Conservation (phyloP, 1,140 invertebrate species). For the Eueides isabella region DNA sequence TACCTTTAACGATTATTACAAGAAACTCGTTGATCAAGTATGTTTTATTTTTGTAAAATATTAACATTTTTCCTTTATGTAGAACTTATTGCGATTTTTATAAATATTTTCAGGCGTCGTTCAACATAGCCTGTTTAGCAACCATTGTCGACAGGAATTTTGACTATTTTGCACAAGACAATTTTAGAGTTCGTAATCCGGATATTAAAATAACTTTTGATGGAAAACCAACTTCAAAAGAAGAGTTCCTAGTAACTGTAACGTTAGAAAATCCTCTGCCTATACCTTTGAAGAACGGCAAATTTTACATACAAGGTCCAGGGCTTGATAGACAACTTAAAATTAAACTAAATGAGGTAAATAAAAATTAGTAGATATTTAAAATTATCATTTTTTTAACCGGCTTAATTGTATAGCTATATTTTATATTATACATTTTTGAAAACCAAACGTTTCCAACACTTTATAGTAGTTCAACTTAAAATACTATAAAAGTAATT, state of each 20-base stretch:
- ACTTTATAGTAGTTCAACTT: too few relatives aligned
- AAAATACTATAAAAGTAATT: too few relatives aligned
- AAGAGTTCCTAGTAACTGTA: constrained; percentile 86
- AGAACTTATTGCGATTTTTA: neutral
- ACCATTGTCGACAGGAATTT: constrained; percentile 91
- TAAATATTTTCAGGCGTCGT: constrained; percentile 85
- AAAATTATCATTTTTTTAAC: too few relatives aligned
- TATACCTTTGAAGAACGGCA: constrained; percentile 87
- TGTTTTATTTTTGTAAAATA: constrained; percentile 14
- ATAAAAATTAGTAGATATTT: neutral
- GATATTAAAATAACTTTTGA: constrained; percentile 90
- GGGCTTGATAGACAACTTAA: constrained; percentile 88
- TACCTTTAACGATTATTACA: constrained; percentile 90
- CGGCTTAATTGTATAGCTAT: too few relatives aligned
- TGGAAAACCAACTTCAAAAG: constrained; percentile 84
- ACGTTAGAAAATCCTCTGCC: constrained; percentile 93
- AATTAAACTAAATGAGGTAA: constrained; percentile 86
- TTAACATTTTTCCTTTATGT: neutral
- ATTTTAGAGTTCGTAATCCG: constrained; percentile 94
- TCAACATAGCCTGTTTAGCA: constrained; percentile 92
- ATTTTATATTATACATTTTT: too few relatives aligned
- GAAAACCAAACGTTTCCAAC: too few relatives aligned
- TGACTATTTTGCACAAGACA: constrained; percentile 94
- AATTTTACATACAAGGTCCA: constrained; percentile 91
- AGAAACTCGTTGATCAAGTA: constrained; percentile 87